Conservation (phyloP, 2,888 invertebrate species). For the Drosophila macrospina region DNA sequence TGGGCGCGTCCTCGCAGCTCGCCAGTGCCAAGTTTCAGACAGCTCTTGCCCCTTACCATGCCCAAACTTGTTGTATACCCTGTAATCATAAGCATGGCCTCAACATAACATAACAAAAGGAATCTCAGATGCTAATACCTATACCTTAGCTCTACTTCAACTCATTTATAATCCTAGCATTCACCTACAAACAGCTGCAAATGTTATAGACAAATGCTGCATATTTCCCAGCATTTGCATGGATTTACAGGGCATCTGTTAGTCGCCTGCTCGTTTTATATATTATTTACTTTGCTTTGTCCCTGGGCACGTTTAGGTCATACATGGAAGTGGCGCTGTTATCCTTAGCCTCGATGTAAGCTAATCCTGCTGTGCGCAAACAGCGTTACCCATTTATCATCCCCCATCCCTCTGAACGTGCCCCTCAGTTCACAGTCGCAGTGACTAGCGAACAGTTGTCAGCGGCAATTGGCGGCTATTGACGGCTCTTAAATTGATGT, state of each 20-base stretch:
- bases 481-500: constrained; percentile 74
- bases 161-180: too few species aligned
- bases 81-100: background rate
- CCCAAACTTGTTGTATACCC: constrained; percentile 26
- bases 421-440: background rate
- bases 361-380: constrained; percentile 71
- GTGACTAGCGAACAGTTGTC: constrained; percentile 53
- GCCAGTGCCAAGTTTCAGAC: constrained; percentile 13
- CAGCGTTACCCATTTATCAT: constrained; percentile 52
- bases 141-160: too few species aligned
- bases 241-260: constrained; percentile 25
- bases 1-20: too few species aligned
- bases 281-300: constrained; percentile 38
- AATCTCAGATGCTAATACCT: too few species aligned
- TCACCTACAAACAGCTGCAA: too few species aligned
- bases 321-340: constrained; percentile 30
- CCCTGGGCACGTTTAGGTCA: constrained; percentile 42
- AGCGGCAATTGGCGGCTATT: constrained; percentile 64
- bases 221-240: background rate
- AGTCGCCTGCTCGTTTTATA: constrained; percentile 12
- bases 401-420: background rate
- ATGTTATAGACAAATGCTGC: too few species aligned
- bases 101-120: too few species aligned
- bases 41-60: too few species aligned
- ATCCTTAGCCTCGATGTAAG: constrained; percentile 59